A percentile compares a stretch with the other conserved stretches of the same genome.
phyloP scores from a whole-genome alignment of 2,113 vertebrate genomes.

The Ptilonorhynchus violaceus region DNA sequence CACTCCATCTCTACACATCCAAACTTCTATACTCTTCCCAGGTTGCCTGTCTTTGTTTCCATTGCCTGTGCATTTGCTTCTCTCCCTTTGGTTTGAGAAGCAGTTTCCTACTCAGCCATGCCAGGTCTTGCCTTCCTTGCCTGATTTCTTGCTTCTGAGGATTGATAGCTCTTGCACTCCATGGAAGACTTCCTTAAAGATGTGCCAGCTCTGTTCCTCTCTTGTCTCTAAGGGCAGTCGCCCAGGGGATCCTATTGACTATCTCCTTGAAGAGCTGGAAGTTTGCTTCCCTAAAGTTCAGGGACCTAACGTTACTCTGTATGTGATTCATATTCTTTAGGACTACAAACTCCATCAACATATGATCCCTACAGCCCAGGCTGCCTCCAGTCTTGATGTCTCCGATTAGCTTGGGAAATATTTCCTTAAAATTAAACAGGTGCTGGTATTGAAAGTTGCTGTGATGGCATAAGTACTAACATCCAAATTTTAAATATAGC shows the following conservation, averaged over 20 bases:
- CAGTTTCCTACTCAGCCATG: not conserved
- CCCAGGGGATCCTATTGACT: not conserved
- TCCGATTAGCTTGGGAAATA: not conserved
- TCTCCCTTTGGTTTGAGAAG: accelerated
- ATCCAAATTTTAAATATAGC: not conserved
- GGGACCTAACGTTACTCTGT: not conserved
- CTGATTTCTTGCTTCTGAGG: not conserved
- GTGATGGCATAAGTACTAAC: not conserved
- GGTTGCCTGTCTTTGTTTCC: not conserved
- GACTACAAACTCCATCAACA: not conserved
- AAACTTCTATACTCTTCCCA: not conserved
- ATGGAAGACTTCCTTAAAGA: not conserved
- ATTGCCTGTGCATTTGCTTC: not conserved
- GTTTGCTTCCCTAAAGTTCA: not conserved
- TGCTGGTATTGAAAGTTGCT: not conserved
- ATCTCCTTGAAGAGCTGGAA: not conserved
- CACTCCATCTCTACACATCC: not conserved
- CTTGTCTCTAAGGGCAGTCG: not conserved
- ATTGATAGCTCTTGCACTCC: not conserved
- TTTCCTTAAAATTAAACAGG: not conserved
- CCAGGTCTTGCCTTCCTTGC: not conserved
- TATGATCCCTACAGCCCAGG: not conserved
- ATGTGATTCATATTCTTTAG: not conserved
- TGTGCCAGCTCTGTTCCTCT: not conserved
- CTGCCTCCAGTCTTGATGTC: not conserved